These are phyloP conservation scores for Pluvialis apricaria DNA, from an alignment of 2,113 vertebrate species.

Conservation along the genomic window DNA sequence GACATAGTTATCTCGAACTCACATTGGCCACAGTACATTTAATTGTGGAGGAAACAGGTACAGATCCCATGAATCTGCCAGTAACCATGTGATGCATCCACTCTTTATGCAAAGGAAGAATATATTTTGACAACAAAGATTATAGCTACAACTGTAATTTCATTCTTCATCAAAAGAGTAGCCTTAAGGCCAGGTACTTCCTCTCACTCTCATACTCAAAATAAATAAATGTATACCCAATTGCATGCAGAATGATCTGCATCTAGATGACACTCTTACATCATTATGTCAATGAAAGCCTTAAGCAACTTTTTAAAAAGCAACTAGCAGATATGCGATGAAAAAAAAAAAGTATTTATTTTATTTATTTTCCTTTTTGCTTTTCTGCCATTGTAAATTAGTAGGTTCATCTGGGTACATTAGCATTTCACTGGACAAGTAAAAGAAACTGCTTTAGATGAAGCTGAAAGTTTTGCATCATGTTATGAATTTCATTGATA, in stretches of 20 bases:
- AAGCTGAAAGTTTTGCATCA: not conserved
- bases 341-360: rapidly evolving
- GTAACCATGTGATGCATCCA: not conserved
- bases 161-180: not conserved
- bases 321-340: not conserved
- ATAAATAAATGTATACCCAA: not conserved
- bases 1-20: not conserved
- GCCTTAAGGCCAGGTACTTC: not conserved
- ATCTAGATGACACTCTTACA: not conserved
- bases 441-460: not conserved
- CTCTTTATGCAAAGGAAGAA: not conserved
- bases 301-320: not conserved
- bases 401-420: not conserved
- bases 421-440: not conserved
- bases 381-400: not conserved
- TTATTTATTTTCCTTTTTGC: rapidly evolving
- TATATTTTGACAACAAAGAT: not conserved
- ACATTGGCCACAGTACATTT: not conserved
- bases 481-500: not conserved
- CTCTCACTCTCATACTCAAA: not conserved
- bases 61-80: not conserved
- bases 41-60: not conserved
- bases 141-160: not conserved
- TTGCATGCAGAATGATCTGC: not conserved
- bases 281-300: not conserved